Conservation (phyloP, 2,113 vertebrate species). For the Psophia crepitans region DNA sequence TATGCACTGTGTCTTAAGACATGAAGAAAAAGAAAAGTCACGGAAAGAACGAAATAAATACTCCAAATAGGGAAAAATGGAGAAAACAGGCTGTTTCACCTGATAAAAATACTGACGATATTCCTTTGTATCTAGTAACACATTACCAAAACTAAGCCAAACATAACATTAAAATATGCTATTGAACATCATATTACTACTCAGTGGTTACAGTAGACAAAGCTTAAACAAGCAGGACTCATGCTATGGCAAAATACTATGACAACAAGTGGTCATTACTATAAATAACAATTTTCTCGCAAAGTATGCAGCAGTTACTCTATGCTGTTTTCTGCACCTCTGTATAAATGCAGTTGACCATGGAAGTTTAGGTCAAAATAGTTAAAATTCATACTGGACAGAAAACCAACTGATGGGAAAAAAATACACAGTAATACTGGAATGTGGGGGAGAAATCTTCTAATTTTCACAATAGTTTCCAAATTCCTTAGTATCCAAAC, state of each 20-base stretch:
- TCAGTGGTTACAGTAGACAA: not conserved
- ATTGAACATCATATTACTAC: not conserved
- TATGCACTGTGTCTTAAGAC: not conserved
- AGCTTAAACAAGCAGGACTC: not conserved
- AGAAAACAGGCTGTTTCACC: not conserved
- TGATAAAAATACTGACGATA: not conserved
- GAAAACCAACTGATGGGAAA: not conserved
- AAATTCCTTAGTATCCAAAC: not conserved
- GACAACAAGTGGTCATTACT: not conserved
- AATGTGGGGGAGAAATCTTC: not conserved
- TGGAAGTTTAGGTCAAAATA: not conserved
- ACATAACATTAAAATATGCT: not conserved
- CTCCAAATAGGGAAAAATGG: not conserved
- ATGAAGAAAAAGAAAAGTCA: not conserved
- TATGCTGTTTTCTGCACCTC: not conserved
- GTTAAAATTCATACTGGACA: not conserved
- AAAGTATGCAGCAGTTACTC: not conserved
- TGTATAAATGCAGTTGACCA: not conserved
- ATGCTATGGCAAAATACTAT: not conserved
- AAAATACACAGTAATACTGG: not conserved
- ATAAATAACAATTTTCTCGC: not conserved
- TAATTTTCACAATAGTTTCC: not conserved
- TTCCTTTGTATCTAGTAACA: not conserved
- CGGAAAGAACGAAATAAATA: not conserved
- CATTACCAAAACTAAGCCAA: not conserved